Base-by-base conservation (phyloP, 2,113 vertebrate species). In the Poecilia latipinna region DNA sequence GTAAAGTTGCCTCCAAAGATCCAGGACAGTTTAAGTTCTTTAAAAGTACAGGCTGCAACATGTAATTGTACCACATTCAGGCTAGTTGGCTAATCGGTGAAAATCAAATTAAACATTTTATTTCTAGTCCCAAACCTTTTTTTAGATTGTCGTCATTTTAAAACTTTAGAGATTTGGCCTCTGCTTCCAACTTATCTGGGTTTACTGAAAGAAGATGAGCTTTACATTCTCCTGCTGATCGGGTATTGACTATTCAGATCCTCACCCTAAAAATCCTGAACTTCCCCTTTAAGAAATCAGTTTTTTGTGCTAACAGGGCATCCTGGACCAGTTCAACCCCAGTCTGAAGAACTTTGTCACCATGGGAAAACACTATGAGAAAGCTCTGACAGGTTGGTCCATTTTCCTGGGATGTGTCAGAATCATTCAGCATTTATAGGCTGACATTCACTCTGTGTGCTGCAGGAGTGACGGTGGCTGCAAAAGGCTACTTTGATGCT, bases 321-420 rank as follows among this genome's bases (percentile, higher is more conserved):
- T 96, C 76, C 84, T 96, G 90, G 96, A 96, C 76, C 95, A 96
- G 84, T 96, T 96, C 84, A 96, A 96, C 83, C 96, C 96, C 89
- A 95, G 95, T 86, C 86, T 96, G 80, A 96, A 95, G 93, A 96
- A 96, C 87, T 96, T 96, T 92, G 95, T 96, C 71, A 88, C 93
- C 4, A 96, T 96, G 95, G 96, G 96, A 37, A 96, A 96, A 82
- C 93, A 95, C 86, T 96, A 96, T 73, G 95, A 96, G 79, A 96
- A 95, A 87, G 95, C 96, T 13, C 89, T 96, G 73, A 95, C 95
- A 82, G 95, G 96, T 96, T 35, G 83, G 87, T 74, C 37, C 28
- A 35, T 1, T 39, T 60, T 8, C 61, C 29, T 60, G 26, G 35
- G 22, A 65, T 17, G 8, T 35, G 28, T 62, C 12, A 63, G 15